Base-by-base conservation (phyloP, 2,888 invertebrate species). In the Drosophila neutralis region DNA sequence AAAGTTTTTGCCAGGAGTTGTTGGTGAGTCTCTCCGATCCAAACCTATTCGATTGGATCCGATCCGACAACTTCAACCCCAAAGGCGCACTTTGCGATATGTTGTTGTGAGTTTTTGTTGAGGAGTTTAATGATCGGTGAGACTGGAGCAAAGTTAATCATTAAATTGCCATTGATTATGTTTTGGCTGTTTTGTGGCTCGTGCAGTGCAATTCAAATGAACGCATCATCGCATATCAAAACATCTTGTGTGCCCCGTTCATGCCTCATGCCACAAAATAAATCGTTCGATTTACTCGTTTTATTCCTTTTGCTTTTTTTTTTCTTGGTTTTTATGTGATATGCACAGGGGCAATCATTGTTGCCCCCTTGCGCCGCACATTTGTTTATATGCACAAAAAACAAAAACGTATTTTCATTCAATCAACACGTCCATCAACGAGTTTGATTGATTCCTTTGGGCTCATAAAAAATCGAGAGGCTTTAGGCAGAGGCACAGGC, bases 391-490 rank as follows among this genome's bases (percentile, higher is more conserved):
- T 89, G 89, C 89, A 89, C 82, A 86, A 86, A 85, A 89, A 86
- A 89, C 80, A 87, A 84, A 81, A 82, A 76, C 82, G 87, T 87
- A 87, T 89, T 89, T 89, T 83, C 89, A 90, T 90, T 87, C 90
- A 91, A 91, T 91, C 91, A 91, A 91, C 89, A 89, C 90, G 91
- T 91, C 91, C 89, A 91, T 90, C 91, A 91, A 82, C 83, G 85
- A 74, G 78, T 89, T 90, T 91, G 91, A 91, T 91, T 91, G 91
- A 91, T 91, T 90, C 91, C 91, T 91, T 85, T 81, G 77, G 91
- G 87, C 78, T 87, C 87, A 87, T 87, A 87, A 87, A 87, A 89
- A 69, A 31, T 79, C 78, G 80, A 78, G 76, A 79, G 79, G 63
- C 79, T 49, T 62, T 42, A 27, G 67, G 64, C 63, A 52, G 18